A percentile compares a stretch with the other conserved stretches of the same genome.
Conservation (phyloP, 2,113 vertebrate species). For the Neofelis nebulosa region DNA sequence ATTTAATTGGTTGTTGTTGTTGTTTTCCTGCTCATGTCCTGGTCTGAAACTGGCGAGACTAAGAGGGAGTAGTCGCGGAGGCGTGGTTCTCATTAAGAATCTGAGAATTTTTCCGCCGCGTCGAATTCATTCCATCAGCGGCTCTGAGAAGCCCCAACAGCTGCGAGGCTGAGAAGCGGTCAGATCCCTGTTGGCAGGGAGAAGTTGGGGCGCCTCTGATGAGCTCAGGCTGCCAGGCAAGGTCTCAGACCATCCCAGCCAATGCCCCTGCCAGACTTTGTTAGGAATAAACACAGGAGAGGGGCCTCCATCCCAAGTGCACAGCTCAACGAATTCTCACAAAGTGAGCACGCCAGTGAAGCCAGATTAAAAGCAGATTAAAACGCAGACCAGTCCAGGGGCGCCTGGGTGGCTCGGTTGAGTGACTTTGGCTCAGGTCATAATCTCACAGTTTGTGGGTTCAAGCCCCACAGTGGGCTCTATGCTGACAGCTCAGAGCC, state of each 20-base stretch:
- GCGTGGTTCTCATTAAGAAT: neutral
- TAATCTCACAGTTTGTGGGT: too few relatives aligned
- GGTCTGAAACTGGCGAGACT: neutral
- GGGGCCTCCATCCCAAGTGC: accelerated
- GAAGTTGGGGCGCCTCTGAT: neutral
- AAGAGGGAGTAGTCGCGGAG: neutral
- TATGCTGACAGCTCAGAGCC: too few relatives aligned
- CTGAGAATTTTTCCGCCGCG: neutral
- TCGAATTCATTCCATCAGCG: neutral
- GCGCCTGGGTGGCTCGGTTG: too few relatives aligned
- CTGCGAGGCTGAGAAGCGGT: neutral
- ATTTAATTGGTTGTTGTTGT: neutral
- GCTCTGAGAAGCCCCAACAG: neutral
- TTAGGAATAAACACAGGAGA: neutral
- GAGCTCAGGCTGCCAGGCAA: neutral
- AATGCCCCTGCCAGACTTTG: neutral
- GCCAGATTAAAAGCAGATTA: neutral
- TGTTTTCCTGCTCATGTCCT: slow-evolving; percentile 32
- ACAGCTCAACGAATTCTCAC: neutral
- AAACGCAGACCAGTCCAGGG: neutral
- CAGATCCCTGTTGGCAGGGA: neutral
- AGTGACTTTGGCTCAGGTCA: too few relatives aligned
- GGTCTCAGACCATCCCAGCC: neutral
- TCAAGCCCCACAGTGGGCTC: too few relatives aligned
- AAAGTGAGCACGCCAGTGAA: accelerated